Evolutionary conservation across 30 jellyfish, hydroid and myxozoan genomes (phyloP).

Genomic region (Pelagia noctiluca): DNA sequence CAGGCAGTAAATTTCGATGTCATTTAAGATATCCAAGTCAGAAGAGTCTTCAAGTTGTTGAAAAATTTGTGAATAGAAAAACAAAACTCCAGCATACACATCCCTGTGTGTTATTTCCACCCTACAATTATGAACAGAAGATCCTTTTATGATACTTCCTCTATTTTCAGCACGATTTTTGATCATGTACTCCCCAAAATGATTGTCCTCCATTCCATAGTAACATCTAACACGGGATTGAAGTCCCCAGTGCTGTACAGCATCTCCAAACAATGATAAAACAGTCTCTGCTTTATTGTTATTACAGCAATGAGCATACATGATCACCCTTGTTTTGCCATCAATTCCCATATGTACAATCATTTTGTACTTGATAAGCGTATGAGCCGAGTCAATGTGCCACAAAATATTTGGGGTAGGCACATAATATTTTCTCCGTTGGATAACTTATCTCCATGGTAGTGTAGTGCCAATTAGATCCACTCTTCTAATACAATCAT

Average conservation of each 20-base stretch:
- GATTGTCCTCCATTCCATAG: conserved; percentile 29
- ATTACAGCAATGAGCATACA: conserved; percentile 4
- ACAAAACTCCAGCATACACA: too few relatives aligned
- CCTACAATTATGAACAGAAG: too few relatives aligned
- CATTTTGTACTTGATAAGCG: neutral
- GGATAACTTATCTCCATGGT: conserved; percentile 7
- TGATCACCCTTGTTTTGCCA: too few relatives aligned
- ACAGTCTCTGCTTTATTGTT: conserved; percentile 45
- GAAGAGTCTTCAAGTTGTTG: too few relatives aligned
- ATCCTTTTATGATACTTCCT: too few relatives aligned
- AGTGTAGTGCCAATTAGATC: conserved; percentile 26
- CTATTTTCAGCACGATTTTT: too few relatives aligned
- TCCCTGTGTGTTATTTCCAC: too few relatives aligned
- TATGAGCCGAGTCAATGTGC: conserved; percentile 10
- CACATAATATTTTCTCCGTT: too few relatives aligned
- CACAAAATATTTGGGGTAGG: conserved; percentile 8
- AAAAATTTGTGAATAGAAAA: too few relatives aligned
- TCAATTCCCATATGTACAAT: neutral
- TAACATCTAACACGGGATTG: conserved; percentile 19
- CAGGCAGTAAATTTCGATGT: conserved; percentile 1
- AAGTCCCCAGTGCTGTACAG: conserved; percentile 28
- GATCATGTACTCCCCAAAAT: neutral
- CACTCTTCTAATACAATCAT: neutral
- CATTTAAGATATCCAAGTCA: too few relatives aligned
- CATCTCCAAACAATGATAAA: conserved; percentile 16